Evolutionary conservation across 2,888 invertebrate genomes (phyloP), one percentile per base, ranked within the genome.

Genomic region (Resseliella maxima): DNA sequence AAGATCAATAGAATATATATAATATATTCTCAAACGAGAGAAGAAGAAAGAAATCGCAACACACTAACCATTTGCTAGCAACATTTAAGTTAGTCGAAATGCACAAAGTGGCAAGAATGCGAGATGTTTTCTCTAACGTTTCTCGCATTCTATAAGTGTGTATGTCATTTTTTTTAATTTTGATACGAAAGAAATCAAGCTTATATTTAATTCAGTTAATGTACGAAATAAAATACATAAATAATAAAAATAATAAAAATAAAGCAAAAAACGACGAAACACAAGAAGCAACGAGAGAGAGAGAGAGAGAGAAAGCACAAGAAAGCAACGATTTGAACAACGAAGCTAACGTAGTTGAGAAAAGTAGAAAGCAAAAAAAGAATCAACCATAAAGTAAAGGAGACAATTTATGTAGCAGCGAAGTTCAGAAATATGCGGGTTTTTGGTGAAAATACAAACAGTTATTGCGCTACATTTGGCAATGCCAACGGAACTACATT

Each of bases 201-300:
- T 36, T 36, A 83, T 83, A 83, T 83, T 38, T 83, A 83, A 83
- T 83, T 83, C 83, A 83, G 36, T 83, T 83, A 83, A 38, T 83
- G n/a, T n/a, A 83, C 38, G 38, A 83, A 83, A 83, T 83, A 38
- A 83, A 83, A 83, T 83, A 83, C 83, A 83, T 83, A 83, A 83
- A 83, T 72, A 72, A 72, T 72, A 72, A 12, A 21, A 50, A 50
- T n/a, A n/a, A n/a, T n/a, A 50, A 27, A 35, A 72, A 72, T 72
- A 72, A 72, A 35, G 72, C 72, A 72, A 72, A 72, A 72, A 72
- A 35, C 72, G n/a, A 72, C 72, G 72, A 72, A 72, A 31, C 31
- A 35, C 72, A 72, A 10, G 72, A 31, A 31, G 72, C 72, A 72
- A 72, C 31, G 31, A 72, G 72, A 31, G 27, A 31, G n/a, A 3